Evolutionary conservation across 2,113 vertebrate genomes (phyloP).

Genomic region (Lampris incognitus): DNA sequence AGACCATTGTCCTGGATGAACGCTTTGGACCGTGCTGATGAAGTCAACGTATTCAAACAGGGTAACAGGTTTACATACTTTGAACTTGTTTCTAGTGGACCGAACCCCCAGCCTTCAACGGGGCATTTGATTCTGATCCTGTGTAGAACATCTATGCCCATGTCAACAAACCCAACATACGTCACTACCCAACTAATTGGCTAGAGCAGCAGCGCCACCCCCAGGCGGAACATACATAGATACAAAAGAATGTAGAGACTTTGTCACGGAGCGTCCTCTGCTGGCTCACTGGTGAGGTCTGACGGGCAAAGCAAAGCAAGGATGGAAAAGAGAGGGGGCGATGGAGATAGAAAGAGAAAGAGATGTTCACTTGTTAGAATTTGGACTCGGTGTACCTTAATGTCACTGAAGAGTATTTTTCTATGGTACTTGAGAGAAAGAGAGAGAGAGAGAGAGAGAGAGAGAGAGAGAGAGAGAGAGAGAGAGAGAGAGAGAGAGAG

Average conservation of each 20-base stretch:
- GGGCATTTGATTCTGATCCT: too few relatives aligned
- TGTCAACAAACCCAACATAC: not conserved
- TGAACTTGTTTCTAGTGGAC: too few relatives aligned
- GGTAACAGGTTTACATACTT: not conserved
- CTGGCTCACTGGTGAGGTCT: not conserved
- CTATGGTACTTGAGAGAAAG: not conserved
- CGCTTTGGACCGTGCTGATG: not conserved
- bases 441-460: not conserved
- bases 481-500: not conserved
- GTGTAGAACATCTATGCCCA: not conserved
- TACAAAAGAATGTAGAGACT: not conserved
- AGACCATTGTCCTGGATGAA: conserved; percentile 5
- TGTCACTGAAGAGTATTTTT: too few relatives aligned
- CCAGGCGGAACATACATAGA: not conserved
- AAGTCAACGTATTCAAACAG: not conserved
- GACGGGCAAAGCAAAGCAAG: too few relatives aligned
- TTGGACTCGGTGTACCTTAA: too few relatives aligned
- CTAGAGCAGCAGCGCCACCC: conserved; percentile 48
- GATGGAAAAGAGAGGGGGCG: not conserved
- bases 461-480: not conserved
- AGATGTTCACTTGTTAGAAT: too few relatives aligned
- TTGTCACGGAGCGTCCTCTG: not conserved
- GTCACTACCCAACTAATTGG: not conserved
- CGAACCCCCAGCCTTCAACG: too few relatives aligned
- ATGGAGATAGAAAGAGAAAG: not conserved